Percentiles rank a stretch among this genome's conserved stretches.
Conservation (phyloP, 1,140 invertebrate genomes). For the Reticulitermes speratus region DNA sequence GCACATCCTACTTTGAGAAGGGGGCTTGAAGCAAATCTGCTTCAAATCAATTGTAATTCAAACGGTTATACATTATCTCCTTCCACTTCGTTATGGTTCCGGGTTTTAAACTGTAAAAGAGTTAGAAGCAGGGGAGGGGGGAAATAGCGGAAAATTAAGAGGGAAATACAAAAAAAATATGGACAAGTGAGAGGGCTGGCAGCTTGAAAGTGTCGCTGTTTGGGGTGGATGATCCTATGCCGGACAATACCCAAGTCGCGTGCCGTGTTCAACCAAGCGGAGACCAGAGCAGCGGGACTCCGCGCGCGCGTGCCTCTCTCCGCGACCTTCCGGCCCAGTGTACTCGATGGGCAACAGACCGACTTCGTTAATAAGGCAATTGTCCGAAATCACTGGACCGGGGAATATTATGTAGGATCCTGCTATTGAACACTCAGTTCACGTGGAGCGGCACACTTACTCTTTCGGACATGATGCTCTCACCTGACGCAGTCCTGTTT, state of each 20-base stretch:
- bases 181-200: not conserved
- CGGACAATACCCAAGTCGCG: not conserved
- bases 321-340: not conserved
- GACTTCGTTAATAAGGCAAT: not conserved
- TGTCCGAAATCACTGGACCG: not conserved
- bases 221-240: too few relatives aligned
- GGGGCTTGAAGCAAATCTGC: too few relatives aligned
- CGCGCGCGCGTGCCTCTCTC: not conserved
- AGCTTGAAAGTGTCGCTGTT: not conserved
- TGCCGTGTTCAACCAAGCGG: not conserved
- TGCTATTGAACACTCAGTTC: too few relatives aligned
- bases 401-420: not conserved
- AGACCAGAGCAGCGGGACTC: too few relatives aligned
- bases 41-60: too few relatives aligned
- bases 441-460: too few relatives aligned
- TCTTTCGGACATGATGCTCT: too few relatives aligned
- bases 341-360: too few relatives aligned
- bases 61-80: not conserved
- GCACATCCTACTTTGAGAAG: too few relatives aligned
- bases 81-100: not conserved
- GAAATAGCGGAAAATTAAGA: conserved; percentile 1
- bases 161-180: not conserved
- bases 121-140: not conserved
- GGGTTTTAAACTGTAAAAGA: not conserved
- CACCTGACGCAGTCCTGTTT: too few relatives aligned